Base-by-base conservation (phyloP, 2,113 vertebrate species). In the Pongo pygmaeus region DNA sequence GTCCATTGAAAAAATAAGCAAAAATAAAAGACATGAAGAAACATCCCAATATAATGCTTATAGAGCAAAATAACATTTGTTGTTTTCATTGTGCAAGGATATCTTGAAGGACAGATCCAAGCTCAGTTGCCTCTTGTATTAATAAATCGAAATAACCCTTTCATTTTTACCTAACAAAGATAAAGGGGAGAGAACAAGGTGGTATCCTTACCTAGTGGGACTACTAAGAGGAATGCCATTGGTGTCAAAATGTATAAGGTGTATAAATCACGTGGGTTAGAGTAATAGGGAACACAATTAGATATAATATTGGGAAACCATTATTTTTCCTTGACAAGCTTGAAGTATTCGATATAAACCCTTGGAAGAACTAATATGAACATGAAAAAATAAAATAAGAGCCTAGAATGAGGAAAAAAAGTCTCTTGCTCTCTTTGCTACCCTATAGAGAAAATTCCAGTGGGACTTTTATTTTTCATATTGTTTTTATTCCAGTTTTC, bases 91-190 rank as follows among this genome's bases (percentile, higher is more conserved):
- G 18, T 79, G n/a, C 55, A 95, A 97, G 84, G 64, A 69, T 85
- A 92, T 46, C n/a, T 85, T 97, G 87, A 96, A 97, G 87, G 84
- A 92, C 84, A 94, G 30, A 97, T 84, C 38, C 55, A 87, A 80
- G 67, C 52, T 97, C 52, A 70, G 88, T 70, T 92, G 59, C 84
- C 89, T 22, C 80, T 91, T 98, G 22, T 94, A 64, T 64, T 30
- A 64, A 64, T 64, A 95, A 93, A 91, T 97, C 90, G 79, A 97
- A 95, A 96, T 61, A 88, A 85, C 52, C 74, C 70, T 95, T 95
- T 87, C 89, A 81, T 88, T 97, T 96, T 93, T 74, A 91, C 59
- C 52, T 89, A 83, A 97, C 96, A 92, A 93, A 97, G 83, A 57
- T 40, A 89, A 55, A 75, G 35, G 55, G n/a, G 43, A 91, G 13